Percentiles rank a stretch among this genome's conserved stretches.
phyloP scores from a whole-genome alignment of 2,888 invertebrate species.

The Orthonychiurus folsomi region DNA sequence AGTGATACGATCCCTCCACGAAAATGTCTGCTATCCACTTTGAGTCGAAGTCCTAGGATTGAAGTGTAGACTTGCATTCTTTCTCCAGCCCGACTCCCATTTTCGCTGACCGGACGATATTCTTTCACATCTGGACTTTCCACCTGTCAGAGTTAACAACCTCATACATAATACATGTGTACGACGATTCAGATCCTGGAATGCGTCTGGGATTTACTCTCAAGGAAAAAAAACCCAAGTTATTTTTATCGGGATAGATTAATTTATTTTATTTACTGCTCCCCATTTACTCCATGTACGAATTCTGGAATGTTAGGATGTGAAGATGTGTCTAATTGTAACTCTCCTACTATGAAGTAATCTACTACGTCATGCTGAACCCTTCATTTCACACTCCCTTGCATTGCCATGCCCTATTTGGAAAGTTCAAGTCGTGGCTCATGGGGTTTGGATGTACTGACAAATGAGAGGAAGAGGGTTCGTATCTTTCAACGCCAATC shows the following conservation, averaged over 20 bases:
- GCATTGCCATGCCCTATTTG: neutral
- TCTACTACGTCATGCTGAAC: neutral
- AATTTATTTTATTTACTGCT: no score
- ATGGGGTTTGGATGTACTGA: no score
- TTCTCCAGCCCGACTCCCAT: neutral
- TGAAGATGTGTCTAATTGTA: no score
- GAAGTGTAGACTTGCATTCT: conserved; percentile 31
- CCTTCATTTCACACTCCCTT: neutral
- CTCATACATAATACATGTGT: no score
- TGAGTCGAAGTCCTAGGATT: conserved; percentile 35
- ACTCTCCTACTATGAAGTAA: no score
- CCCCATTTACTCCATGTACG: no score
- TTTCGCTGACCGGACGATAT: conserved; percentile 7
- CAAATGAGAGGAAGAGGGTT: neutral
- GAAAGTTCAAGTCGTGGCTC: neutral
- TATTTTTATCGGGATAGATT: no score
- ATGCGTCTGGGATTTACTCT: no score
- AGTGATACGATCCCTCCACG: neutral
- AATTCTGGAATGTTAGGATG: no score
- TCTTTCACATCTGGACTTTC: conserved; percentile 3
- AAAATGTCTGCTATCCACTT: conserved; percentile 36
- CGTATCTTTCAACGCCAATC: neutral
- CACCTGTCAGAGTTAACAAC: conserved; percentile 4
- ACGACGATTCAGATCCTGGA: no score
- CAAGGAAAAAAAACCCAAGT: no score